Evolutionary conservation across 1,140 invertebrate genomes (phyloP).

Genomic region (Hetaerina americana): DNA sequence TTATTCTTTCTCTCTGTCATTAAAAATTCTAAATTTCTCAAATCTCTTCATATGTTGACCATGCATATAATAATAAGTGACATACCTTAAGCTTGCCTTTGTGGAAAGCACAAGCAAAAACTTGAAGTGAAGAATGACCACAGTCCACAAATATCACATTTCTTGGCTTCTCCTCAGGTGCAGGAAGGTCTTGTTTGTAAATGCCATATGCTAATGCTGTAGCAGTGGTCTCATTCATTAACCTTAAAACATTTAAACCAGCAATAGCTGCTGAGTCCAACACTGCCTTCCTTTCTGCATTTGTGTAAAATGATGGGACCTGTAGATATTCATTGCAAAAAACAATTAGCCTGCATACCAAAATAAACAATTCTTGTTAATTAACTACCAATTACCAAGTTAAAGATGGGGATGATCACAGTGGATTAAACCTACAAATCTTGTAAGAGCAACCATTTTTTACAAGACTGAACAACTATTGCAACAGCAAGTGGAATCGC

Average conservation of each 20-base stretch:
- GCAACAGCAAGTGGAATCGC: background rate
- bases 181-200: slow-evolving; percentile 90
- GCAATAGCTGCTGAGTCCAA: slow-evolving; percentile 77
- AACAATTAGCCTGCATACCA: too few relatives aligned
- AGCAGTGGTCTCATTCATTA: slow-evolving; percentile 96
- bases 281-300: slow-evolving; percentile 80
- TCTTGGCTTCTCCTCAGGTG: slow-evolving; percentile 67
- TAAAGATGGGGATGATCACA: slow-evolving; percentile 1
- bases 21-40: too few relatives aligned
- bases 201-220: slow-evolving; percentile 92
- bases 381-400: slow-evolving; percentile 1
- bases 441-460: background rate
- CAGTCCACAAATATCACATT: slow-evolving; percentile 90
- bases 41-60: too few relatives aligned
- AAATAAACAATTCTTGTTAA: background rate
- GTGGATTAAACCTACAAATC: background rate
- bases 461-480: background rate
- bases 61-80: too few relatives aligned
- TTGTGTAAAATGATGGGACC: slow-evolving; percentile 88
- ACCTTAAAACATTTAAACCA: slow-evolving; percentile 82
- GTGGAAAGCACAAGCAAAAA: slow-evolving; percentile 78
- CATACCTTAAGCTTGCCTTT: slow-evolving; percentile 79
- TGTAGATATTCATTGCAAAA: slow-evolving; percentile 21
- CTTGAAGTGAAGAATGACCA: slow-evolving; percentile 74
- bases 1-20: too few relatives aligned